Conservation (phyloP, 2,797 vertebrate species). For the Clarias laeviceps region DNA sequence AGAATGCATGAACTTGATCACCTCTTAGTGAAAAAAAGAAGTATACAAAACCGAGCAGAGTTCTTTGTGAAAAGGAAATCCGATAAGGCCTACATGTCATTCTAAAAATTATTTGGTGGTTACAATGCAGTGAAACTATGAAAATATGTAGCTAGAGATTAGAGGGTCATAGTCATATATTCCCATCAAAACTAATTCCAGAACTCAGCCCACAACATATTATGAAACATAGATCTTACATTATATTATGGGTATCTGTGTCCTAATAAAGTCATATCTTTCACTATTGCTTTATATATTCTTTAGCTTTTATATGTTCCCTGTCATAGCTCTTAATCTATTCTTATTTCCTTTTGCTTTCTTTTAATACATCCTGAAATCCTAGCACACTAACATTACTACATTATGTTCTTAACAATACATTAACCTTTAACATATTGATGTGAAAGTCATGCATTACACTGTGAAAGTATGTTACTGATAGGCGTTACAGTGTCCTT, state of each 20-base stretch:
- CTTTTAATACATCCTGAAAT: not conserved
- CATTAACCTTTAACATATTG: constrained; percentile 34
- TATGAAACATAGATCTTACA: not conserved
- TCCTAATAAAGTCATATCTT: not conserved
- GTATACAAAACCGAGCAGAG: not conserved
- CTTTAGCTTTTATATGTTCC: not conserved
- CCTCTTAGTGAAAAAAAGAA: not conserved
- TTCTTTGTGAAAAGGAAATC: constrained; percentile 17
- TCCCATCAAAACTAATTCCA: not conserved
- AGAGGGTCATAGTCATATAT: not conserved
- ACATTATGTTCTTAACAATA: not conserved
- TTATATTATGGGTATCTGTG: not conserved
- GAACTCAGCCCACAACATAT: not conserved
- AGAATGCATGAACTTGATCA: not conserved
- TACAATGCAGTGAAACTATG: not conserved
- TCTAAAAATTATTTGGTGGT: not conserved
- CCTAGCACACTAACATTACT: constrained; percentile 3
- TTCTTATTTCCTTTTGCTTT: not conserved
- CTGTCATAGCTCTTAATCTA: not conserved
- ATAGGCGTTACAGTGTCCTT: not conserved
- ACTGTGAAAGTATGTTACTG: constrained; percentile 7
- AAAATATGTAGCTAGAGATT: constrained; percentile 3
- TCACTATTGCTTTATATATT: not conserved
- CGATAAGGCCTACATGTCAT: constrained; percentile 9
- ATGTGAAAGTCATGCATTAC: constrained; percentile 4